These are phyloP conservation scores for Hylaeus volcanicus DNA, from an alignment of 1,140 invertebrate genomes.

Conservation along the genomic window DNA sequence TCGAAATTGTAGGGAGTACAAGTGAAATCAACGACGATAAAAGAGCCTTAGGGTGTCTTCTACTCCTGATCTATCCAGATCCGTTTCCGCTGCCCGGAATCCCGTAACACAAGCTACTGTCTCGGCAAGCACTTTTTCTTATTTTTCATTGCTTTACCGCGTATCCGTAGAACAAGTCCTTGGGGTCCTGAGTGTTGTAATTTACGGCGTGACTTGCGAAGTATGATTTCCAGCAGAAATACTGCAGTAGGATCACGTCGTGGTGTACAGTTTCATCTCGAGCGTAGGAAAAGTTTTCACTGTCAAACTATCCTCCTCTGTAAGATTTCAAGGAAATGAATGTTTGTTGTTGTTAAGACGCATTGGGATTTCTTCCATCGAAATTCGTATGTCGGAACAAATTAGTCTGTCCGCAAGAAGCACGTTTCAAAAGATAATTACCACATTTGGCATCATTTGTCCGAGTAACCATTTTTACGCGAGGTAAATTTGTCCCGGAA, in stretches of 20 bases:
- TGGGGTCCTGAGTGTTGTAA: constrained; percentile 21
- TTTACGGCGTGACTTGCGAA: constrained; percentile 29
- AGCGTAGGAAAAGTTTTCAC: constrained; percentile 24
- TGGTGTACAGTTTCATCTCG: constrained; percentile 18
- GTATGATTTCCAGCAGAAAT: constrained; percentile 32
- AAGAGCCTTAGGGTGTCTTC: background rate
- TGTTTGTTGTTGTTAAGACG: background rate
- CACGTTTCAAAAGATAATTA: no score
- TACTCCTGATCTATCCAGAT: background rate
- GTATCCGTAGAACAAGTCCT: constrained; percentile 18
- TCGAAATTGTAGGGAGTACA: no score
- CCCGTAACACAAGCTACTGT: background rate
- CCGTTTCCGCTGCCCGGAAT: background rate
- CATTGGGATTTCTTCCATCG: background rate
- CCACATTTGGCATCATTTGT: no score
- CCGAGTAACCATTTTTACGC: no score
- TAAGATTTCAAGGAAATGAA: constrained; percentile 14
- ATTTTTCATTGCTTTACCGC: constrained; percentile 15
- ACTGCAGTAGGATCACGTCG: constrained; percentile 23
- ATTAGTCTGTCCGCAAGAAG: no score
- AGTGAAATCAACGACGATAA: no score
- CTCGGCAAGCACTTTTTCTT: background rate
- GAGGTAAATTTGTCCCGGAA: no score
- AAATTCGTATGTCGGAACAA: background rate
- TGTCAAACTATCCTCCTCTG: constrained; percentile 16